phyloP scores from a whole-genome alignment of 2,113 vertebrate genomes.

The Zonotrichia leucophrys region DNA sequence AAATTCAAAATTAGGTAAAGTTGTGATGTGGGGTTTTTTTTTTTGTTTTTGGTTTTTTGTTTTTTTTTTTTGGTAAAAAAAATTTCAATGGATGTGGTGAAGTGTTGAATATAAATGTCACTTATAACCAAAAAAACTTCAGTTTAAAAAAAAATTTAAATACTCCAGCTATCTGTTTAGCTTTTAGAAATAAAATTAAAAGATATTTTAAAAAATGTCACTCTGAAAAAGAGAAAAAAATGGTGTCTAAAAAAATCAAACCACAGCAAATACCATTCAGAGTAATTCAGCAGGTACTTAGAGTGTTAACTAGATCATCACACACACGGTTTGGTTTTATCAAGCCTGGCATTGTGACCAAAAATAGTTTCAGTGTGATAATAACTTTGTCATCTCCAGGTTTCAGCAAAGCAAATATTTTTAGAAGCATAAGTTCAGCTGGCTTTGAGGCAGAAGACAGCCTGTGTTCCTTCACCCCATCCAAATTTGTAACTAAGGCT shows the following conservation, averaged over 20 bases:
- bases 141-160: neutral
- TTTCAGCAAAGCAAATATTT: neutral
- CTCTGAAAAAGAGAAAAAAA: neutral
- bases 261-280: neutral
- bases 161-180: neutral
- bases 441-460: neutral
- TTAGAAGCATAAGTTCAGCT: neutral
- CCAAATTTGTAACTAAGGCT: neutral
- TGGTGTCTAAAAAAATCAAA: neutral
- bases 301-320: neutral
- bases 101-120: neutral
- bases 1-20: neutral
- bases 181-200: neutral
- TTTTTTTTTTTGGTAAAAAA: neutral
- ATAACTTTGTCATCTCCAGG: neutral
- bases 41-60: no score
- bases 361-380: neutral
- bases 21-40: no score
- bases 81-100: neutral
- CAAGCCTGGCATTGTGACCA: neutral
- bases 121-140: neutral
- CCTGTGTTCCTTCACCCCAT: neutral
- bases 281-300: neutral
- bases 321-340: neutral
- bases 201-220: neutral